A percentile compares a stretch with the other conserved stretches of the same genome.
These are phyloP conservation scores for Andricus quercusramuli DNA, from an alignment of 2,888 invertebrate species.

Conservation along the genomic window DNA sequence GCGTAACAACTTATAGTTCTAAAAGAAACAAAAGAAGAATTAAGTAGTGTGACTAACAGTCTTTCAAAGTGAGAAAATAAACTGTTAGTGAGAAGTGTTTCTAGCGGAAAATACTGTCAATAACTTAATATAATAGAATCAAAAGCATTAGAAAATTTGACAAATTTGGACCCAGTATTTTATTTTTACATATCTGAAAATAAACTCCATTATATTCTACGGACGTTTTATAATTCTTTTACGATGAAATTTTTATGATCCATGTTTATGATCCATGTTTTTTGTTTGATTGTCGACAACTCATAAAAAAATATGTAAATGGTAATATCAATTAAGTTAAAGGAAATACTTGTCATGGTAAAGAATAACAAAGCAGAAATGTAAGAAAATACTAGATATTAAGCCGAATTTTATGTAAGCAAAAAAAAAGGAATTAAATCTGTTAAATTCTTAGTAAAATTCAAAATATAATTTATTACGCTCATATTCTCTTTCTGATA, in stretches of 20 bases:
- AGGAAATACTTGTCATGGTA: neutral
- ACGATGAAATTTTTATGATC: neutral
- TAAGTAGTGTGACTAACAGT: neutral
- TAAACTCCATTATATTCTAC: neutral
- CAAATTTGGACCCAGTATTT: neutral
- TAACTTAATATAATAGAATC: neutral
- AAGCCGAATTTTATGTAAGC: no score
- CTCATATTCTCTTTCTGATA: neutral
- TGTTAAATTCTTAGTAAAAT: neutral
- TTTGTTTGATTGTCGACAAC: neutral
- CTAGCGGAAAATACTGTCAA: neutral
- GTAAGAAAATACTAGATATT: no score
- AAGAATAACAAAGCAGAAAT: no score
- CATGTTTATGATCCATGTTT: conserved; percentile 2
- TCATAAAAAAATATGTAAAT: neutral
- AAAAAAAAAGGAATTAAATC: no score
- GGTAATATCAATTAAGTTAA: no score
- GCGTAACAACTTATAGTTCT: neutral
- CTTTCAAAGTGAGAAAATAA: neutral
- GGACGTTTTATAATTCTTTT: neutral
- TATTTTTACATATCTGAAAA: neutral
- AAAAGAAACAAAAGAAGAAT: neutral
- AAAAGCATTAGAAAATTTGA: neutral
- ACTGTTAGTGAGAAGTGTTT: neutral
- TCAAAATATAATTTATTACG: neutral